phyloP scores from a whole-genome alignment of 2,797 vertebrate species.

The Hippocampus kuda region DNA sequence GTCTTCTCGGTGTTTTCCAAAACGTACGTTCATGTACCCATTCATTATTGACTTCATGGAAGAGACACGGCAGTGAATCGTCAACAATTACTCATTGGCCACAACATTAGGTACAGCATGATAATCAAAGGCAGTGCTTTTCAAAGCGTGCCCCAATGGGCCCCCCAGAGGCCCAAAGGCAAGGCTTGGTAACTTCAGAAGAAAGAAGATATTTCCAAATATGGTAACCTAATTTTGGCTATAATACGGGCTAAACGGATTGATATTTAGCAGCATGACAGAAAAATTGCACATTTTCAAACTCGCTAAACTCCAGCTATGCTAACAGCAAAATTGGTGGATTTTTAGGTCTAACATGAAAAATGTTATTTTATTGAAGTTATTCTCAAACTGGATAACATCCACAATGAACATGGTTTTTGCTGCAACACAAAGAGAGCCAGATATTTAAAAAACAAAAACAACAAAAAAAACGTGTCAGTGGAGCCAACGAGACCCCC shows the following conservation, averaged over 20 bases:
- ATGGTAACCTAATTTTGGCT: too few relatives aligned
- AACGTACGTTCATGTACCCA: background rate
- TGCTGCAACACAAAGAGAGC: background rate
- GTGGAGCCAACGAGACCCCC: background rate
- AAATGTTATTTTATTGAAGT: too few relatives aligned
- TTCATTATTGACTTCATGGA: constrained; percentile 6
- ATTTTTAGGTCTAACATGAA: too few relatives aligned
- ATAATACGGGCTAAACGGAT: too few relatives aligned
- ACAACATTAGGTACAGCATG: background rate
- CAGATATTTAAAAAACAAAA: background rate
- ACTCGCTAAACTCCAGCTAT: too few relatives aligned
- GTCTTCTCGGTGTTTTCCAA: background rate
- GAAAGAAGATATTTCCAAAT: too few relatives aligned
- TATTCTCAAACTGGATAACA: background rate
- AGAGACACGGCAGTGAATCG: background rate
- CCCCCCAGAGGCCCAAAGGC: too few relatives aligned
- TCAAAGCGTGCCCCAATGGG: background rate
- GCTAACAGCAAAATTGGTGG: too few relatives aligned
- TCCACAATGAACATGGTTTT: background rate
- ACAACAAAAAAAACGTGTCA: background rate
- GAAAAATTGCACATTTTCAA: too few relatives aligned
- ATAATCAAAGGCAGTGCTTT: background rate
- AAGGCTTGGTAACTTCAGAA: too few relatives aligned
- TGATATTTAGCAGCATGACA: too few relatives aligned
- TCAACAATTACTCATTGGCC: background rate